Evolutionary conservation across 2,113 vertebrate species (phyloP), one percentile per base, ranked within the genome.

Genomic region (Apistogramma diplotaenia): DNA sequence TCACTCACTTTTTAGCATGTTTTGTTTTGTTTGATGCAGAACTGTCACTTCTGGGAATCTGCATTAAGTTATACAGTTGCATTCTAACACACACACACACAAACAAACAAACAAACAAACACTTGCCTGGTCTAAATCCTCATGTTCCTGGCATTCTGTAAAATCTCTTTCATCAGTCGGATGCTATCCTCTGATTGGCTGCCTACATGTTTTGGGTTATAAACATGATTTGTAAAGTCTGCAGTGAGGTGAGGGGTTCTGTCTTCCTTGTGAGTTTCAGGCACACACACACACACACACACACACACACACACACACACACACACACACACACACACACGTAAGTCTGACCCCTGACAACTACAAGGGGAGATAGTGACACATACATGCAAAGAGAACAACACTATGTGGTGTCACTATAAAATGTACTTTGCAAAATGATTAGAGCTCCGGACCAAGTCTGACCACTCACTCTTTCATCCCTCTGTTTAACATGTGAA

Each of bases 391-490:
- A 71, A n/a, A 67, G n/a, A 43, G 57, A 83, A 62, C 49, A 74
- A 62, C 53, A 46, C 61, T 65, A 54, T 67, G 15, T 60, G 59
- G 29, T 85, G 74, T 87, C 74, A 57, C 23, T 54, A 71, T 83
- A 25, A 58, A 83, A 33, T 59, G 57, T 31, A 25, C 43, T 67
- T 78, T 78, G 72, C 78, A 79, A 89, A 83, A 31, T 13, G 8
- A 76, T 85, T 72, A 83, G 27, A 59, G 72, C 60, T 78, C 33
- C 33, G 2, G 8, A 35, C 33, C 8, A 35, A 35, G 33, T 62
- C 71, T 75, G 74, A 90, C 81, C 87, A 77, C 43, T 65, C 65
- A 23, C 61, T 79, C 80, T 87, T 88, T 87, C 82, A 90, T 76
- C 82, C 70, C 40, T 11, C 40, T 35, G 12, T 85, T 87, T 35